Conservation (phyloP, 2,797 vertebrate species). For the Mormyrus proboscirostris region DNA sequence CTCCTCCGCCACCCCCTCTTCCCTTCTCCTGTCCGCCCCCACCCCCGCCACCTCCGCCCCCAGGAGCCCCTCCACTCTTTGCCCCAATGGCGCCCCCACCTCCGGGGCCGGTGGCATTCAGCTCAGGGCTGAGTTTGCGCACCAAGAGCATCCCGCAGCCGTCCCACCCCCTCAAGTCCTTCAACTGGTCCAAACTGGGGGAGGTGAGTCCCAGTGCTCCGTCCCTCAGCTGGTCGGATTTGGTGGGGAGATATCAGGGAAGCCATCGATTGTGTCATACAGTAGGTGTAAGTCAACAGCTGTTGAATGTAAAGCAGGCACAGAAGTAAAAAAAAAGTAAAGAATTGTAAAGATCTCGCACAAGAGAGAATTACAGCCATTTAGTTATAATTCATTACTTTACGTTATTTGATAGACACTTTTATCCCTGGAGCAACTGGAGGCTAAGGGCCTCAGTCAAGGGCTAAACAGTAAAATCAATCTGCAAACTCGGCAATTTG, state of each 20-base stretch:
- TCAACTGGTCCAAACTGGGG: constrained; percentile 94
- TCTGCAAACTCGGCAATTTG: neutral
- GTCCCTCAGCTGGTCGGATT: neutral
- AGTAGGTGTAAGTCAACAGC: neutral
- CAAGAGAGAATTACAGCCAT: neutral
- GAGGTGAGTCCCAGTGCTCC: constrained; percentile 67
- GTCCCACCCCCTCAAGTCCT: constrained; percentile 92
- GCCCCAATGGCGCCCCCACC: constrained; percentile 71
- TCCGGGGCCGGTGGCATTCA: constrained; percentile 59
- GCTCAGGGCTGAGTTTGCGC: constrained; percentile 55
- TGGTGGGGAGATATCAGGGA: neutral
- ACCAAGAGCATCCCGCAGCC: constrained; percentile 87
- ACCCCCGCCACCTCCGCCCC: constrained; percentile 54
- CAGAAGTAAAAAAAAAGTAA: neutral
- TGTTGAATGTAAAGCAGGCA: neutral
- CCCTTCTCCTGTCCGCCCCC: constrained; percentile 57
- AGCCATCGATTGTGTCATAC: neutral
- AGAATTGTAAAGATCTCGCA: neutral
- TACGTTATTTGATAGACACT: neutral
- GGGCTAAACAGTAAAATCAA: neutral
- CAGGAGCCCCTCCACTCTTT: constrained; percentile 68
- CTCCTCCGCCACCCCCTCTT: constrained; percentile 65
- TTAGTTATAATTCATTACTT: neutral
- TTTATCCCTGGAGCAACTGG: neutral
- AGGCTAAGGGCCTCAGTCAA: neutral